Evolutionary conservation across 1,140 invertebrate species (phyloP), one percentile per base, ranked within the genome.

Genomic region (Gryllus bimaculatus): DNA sequence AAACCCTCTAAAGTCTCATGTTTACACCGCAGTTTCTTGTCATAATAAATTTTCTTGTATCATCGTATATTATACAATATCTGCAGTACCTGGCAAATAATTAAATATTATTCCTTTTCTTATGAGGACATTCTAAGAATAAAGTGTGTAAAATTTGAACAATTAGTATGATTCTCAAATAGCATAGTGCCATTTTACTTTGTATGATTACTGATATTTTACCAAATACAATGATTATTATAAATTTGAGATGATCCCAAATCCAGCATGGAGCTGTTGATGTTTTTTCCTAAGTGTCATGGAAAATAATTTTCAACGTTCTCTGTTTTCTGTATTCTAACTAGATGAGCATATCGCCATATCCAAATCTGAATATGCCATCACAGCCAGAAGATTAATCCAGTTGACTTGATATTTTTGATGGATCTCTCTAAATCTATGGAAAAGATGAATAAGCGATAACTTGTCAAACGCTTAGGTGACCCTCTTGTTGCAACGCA

Each of bases 341-440:
- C 94, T 93, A 83, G 91, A 95, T n/a, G n/a, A 87, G 90, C 91
- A 78, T 90, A 93, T 82, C 89, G 89, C 81, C n/a, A n/a, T n/a
- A n/a, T 87, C 96, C 83, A 85, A 88, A 20, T 90, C 96, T 78
- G 87, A 90, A 75, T 97, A 95, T 85, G 90, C n/a, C n/a, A n/a
- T n/a, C 93, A 0, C 92, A 96, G 87, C 95, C 96, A 47, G 92
- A 94, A 83, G 95, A 98, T 85, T 98, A n/a, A 98, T 85, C 97
- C 97, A 0, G 95, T 98, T 8, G 97, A 98, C 88, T 88, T 98
- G 0, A 98, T 98, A 85, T 98, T 98, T 84, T 90, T 98, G 82
- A 97, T 98, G 96, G 97, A 98, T 85, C 87, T 98, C 76, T 97
- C 95, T 81, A 93, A 96, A 85, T 98, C 96, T 66, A 98, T 98